phyloP scores from a whole-genome alignment of 2,797 vertebrate species.

The Triplophysa yarkandensis region DNA sequence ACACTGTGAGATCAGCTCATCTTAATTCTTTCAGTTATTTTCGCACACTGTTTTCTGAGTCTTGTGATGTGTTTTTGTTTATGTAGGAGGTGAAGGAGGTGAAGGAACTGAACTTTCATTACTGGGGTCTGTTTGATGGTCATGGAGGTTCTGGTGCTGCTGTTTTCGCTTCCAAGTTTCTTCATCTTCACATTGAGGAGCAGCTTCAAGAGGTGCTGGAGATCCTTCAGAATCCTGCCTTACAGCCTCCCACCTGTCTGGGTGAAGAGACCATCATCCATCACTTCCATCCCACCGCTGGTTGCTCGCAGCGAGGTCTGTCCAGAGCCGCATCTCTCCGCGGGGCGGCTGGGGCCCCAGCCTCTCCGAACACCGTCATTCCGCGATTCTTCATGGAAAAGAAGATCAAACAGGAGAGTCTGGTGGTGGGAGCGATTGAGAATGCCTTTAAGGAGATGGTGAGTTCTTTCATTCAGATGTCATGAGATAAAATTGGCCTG shows the following conservation, averaged over 20 bases:
- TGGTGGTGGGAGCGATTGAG: conserved; percentile 94
- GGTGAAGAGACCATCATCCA: conserved; percentile 85
- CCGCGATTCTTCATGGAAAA: conserved; percentile 95
- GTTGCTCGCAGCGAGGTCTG: conserved; percentile 79
- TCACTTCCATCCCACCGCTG: conserved; percentile 58
- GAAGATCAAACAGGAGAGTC: conserved; percentile 91
- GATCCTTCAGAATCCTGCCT: conserved; percentile 80
- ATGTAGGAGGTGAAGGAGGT: conserved; percentile 67
- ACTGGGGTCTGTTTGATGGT: conserved; percentile 96
- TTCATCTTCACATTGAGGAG: conserved; percentile 88
- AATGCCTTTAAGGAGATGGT: conserved; percentile 98
- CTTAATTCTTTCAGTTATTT: background rate
- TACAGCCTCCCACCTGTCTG: conserved; percentile 86
- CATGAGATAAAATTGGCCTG: background rate
- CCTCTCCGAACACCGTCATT: conserved; percentile 84
- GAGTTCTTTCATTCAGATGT: conserved; percentile 53
- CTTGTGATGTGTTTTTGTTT: background rate
- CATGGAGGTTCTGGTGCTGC: conserved; percentile 92
- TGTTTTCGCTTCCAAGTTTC: conserved; percentile 86
- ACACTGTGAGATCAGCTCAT: conserved; percentile 69
- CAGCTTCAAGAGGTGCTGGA: conserved; percentile 92
- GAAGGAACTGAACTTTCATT: conserved; percentile 87
- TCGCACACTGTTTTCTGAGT: background rate
- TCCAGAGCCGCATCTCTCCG: conserved; percentile 88
- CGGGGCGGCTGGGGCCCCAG: conserved; percentile 84